Percentiles rank a stretch among this genome's conserved stretches.
Evolutionary conservation across 2,113 vertebrate species (phyloP).

Genomic region (Piaya cayana): DNA sequence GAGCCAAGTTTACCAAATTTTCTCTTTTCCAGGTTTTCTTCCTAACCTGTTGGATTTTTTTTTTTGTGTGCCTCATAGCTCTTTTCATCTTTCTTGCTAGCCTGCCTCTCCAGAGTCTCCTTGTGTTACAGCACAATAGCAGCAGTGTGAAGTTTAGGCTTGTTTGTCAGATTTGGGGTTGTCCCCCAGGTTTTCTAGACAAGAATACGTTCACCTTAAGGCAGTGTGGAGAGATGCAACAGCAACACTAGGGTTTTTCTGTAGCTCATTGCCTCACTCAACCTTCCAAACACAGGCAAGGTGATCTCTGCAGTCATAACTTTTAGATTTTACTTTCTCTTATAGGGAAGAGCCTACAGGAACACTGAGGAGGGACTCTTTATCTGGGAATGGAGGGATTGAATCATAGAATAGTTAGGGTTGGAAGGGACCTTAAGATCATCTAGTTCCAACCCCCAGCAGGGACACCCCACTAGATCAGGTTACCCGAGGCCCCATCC

Average conservation of each 20-base stretch:
- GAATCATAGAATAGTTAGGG: no score
- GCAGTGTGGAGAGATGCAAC: rapidly evolving
- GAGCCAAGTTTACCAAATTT: background rate
- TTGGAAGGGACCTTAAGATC: no score
- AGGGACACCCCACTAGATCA: no score
- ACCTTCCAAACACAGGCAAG: background rate
- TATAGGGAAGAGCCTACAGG: background rate
- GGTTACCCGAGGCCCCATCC: no score
- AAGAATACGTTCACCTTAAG: background rate
- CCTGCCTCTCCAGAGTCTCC: background rate
- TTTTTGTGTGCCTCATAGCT: background rate
- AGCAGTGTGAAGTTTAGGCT: background rate
- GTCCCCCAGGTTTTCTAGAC: background rate
- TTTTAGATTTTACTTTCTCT: background rate
- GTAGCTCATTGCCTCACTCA: background rate
- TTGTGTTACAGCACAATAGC: background rate
- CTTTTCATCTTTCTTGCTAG: background rate
- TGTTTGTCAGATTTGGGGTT: background rate
- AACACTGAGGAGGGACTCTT: no score
- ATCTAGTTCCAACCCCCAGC: no score
- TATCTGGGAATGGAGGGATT: no score
- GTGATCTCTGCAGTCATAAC: background rate
- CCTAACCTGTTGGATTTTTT: background rate
- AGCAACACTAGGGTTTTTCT: background rate
- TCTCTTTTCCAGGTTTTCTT: background rate